Evolutionary conservation across 2,888 invertebrate species (phyloP), one percentile per base, ranked within the genome.

Genomic region (Ichneumon xanthorius): DNA sequence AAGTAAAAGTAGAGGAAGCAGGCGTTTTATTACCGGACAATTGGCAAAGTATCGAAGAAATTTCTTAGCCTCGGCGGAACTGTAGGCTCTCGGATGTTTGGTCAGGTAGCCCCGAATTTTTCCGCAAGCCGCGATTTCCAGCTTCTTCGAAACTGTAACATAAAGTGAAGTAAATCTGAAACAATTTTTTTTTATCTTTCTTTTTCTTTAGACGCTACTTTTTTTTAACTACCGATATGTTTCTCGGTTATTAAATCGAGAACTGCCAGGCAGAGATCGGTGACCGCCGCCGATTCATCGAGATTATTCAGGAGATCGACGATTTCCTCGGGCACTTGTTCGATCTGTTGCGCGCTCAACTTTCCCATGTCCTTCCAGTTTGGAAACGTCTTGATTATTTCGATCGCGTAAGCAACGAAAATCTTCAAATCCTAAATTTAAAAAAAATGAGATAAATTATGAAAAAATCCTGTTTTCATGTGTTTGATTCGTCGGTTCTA

Each of bases 191-290:
- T 71, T 16, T 19, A 45, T 61, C 7, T 55, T 2, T 4, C 14
- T 55, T 73, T 58, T 50, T 77, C 55, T 53, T 40, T 53, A 33
- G n/a, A 63, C 53, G 2, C 73, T 4, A 22, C 26, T 45, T 22
- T 65, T 78, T 30, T 70, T 72, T 22, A 89, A 89, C 89, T 88
- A 92, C 93, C 84, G 6, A 88, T 77, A 65, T 89, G 70, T 70
- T 87, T 88, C 22, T 87, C 84, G 61, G 88, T 80, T 33, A 90
- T 87, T 9, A 90, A 73, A 82, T 92, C 88, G 19, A 92, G 87
- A n/a, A 92, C 71, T 78, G 89, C 88, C 55, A 92, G 90, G 80
- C 91, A 92, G 26, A 93, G 88, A 82, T 91, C 88, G 5, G 84
- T 87, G 4, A 86, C 84, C 11, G 85, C 82, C 67, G 84, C 58